phyloP scores from a whole-genome alignment of 2,113 vertebrate genomes.

The Hippocampus zosterae region DNA sequence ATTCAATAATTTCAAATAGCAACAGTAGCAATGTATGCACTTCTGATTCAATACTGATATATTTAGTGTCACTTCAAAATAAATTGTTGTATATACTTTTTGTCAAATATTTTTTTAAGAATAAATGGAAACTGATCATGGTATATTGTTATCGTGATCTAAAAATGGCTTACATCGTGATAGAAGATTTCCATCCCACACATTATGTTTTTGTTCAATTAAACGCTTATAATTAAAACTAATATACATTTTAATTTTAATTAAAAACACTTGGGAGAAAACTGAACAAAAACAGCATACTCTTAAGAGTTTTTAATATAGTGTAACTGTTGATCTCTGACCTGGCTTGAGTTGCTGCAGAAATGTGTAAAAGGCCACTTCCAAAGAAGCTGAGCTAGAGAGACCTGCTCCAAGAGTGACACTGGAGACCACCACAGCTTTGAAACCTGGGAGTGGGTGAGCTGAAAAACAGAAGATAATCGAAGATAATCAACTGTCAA shows the following conservation, averaged over 20 bases:
- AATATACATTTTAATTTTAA: neutral
- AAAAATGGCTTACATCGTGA: too few relatives aligned
- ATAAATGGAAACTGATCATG: too few relatives aligned
- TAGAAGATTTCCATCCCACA: too few relatives aligned
- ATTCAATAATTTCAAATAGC: too few relatives aligned
- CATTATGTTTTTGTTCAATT: neutral
- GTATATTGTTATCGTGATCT: too few relatives aligned
- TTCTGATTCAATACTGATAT: too few relatives aligned
- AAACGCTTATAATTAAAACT: neutral
- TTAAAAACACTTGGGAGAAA: neutral
- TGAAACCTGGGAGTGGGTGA: constrained; percentile 81
- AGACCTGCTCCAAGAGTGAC: constrained; percentile 91
- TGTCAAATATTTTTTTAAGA: too few relatives aligned
- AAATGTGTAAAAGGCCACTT: constrained; percentile 90
- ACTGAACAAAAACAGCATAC: neutral
- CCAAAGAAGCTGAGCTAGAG: constrained; percentile 90
- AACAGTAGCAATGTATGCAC: too few relatives aligned
- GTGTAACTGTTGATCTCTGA: constrained; percentile 44
- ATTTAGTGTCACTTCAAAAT: too few relatives aligned
- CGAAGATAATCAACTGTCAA: neutral
- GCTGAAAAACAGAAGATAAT: constrained; percentile 54
- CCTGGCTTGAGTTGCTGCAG: constrained; percentile 90
- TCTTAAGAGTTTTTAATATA: neutral
- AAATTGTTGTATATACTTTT: too few relatives aligned
- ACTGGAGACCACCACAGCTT: constrained; percentile 80